phyloP scores from a whole-genome alignment of 2,888 invertebrate genomes.

The Clitarchus hookeri region DNA sequence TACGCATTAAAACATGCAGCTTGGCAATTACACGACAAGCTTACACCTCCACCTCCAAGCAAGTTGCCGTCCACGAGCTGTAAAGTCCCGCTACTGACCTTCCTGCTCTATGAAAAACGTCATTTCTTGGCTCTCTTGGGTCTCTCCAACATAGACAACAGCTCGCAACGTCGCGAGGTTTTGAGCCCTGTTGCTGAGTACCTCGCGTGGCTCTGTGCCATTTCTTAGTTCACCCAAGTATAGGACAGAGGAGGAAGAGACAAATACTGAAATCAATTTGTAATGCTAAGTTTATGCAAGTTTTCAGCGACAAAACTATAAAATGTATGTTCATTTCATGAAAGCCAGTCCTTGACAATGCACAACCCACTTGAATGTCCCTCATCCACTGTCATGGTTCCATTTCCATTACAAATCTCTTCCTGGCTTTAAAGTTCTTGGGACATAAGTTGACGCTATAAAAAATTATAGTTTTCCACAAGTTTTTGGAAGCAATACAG shows the following conservation, averaged over 20 bases:
- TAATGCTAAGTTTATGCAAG: neutral
- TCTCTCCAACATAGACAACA: constrained; percentile 50
- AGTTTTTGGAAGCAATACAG: no score
- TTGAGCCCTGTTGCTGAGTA: neutral
- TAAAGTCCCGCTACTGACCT: constrained; percentile 43
- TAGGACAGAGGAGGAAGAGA: constrained; percentile 38
- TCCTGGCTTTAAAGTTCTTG: no score
- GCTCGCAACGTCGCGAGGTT: constrained; percentile 41
- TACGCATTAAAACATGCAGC: no score
- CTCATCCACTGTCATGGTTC: no score
- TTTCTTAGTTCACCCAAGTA: constrained; percentile 33
- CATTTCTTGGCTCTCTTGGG: constrained; percentile 61
- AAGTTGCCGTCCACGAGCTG: neutral
- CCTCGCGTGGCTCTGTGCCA: neutral
- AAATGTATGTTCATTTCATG: no score
- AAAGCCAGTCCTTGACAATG: no score
- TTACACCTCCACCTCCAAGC: constrained; percentile 14
- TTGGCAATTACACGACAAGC: neutral
- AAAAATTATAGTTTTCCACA: no score
- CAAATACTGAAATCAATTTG: constrained; percentile 37
- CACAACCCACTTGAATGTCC: no score
- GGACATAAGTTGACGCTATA: no score
- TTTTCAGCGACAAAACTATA: no score
- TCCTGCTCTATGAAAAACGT: constrained; percentile 48
- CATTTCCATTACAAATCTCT: no score